Percentiles rank a stretch among this genome's conserved stretches.
Evolutionary conservation across 2,797 vertebrate species (phyloP).

Genomic region (Leptodactylus fallax): DNA sequence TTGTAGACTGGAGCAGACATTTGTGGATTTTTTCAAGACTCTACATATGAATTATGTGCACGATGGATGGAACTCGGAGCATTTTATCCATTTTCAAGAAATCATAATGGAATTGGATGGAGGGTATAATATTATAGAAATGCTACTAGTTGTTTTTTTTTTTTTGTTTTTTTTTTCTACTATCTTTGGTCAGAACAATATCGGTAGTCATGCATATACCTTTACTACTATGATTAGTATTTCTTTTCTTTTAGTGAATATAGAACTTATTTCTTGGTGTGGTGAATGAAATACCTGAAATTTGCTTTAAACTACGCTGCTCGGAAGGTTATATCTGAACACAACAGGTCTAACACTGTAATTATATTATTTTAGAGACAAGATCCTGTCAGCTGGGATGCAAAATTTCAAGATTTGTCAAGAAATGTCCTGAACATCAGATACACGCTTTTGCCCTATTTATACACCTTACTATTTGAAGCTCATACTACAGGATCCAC

Average conservation of each 20-base stretch:
- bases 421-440: constrained; percentile 82
- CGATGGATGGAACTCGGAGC: constrained; percentile 94
- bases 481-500: constrained; percentile 85
- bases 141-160: not conserved
- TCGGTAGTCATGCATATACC: too few species aligned
- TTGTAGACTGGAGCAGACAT: constrained; percentile 92
- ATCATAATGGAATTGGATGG: constrained; percentile 84
- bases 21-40: constrained; percentile 85
- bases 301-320: too few species aligned
- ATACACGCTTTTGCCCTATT: constrained; percentile 88
- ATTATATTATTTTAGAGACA: constrained; percentile 80
- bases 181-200: too few species aligned
- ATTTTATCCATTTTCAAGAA: constrained; percentile 93
- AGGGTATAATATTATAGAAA: constrained; percentile 74
- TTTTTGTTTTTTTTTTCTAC: not conserved
- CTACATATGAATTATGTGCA: constrained; percentile 88
- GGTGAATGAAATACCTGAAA: too few species aligned
- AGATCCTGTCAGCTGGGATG: constrained; percentile 86
- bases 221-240: too few species aligned
- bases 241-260: too few species aligned
- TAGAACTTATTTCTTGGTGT: too few species aligned
- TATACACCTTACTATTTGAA: constrained; percentile 88
- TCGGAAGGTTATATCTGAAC: too few species aligned
- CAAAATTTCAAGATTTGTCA: constrained; percentile 71
- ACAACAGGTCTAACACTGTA: too few species aligned